A percentile compares a stretch with the other conserved stretches of the same genome.
phyloP scores from a whole-genome alignment of 2,113 vertebrate genomes.

The Aramus guarauna region DNA sequence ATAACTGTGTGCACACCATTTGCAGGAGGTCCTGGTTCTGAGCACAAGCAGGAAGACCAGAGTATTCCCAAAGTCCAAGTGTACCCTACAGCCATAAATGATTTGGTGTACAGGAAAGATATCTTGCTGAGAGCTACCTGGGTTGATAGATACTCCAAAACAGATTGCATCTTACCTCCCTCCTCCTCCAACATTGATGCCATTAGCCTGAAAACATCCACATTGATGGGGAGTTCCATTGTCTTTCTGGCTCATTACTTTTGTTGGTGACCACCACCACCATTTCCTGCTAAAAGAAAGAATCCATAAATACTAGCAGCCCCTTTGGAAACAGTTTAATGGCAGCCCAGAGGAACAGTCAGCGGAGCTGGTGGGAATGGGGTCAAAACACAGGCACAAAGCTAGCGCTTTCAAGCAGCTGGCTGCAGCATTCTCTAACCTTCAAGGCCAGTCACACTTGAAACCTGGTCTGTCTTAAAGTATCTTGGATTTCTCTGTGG shows the following conservation, averaged over 20 bases:
- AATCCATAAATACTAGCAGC: not conserved
- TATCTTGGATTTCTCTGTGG: not conserved
- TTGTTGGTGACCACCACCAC: not conserved
- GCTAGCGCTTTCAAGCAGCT: not conserved
- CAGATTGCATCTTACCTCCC: not conserved
- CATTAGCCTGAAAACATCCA: not conserved
- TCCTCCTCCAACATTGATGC: not conserved
- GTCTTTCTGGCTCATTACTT: not conserved
- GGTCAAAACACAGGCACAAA: not conserved
- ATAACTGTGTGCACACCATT: not conserved
- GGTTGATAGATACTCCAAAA: not conserved
- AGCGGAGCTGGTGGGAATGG: not conserved
- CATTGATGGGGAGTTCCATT: not conserved
- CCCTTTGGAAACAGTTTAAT: not conserved
- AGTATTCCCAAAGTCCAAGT: not conserved
- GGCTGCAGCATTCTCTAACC: not conserved
- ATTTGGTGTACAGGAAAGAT: not conserved
- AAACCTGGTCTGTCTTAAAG: not conserved
- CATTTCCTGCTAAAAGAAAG: not conserved
- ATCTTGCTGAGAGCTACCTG: not conserved
- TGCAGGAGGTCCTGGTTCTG: not conserved
- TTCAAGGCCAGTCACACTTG: not conserved
- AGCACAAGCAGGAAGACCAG: not conserved
- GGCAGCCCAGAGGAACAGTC: not conserved
- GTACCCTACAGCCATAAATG: not conserved